These are phyloP conservation scores for Spodoptera frugiperda DNA, from an alignment of 1,140 invertebrate species.

Conservation along the genomic window DNA sequence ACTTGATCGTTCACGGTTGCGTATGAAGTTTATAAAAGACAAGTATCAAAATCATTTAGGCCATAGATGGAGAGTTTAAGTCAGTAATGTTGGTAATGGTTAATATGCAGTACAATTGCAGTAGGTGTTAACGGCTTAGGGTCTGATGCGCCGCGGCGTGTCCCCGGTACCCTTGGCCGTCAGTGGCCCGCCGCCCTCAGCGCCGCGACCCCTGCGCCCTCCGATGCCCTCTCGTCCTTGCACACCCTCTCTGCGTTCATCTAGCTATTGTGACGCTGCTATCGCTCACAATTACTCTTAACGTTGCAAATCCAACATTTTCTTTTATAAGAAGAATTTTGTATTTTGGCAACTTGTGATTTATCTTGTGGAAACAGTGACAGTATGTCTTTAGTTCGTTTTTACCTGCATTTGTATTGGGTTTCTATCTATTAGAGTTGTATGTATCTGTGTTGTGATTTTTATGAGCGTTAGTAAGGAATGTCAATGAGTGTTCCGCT, in stretches of 20 bases:
- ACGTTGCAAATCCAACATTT: conserved; percentile 38
- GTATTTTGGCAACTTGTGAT: conserved; percentile 17
- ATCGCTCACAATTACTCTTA: conserved; percentile 46
- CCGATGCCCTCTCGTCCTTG: conserved; percentile 60
- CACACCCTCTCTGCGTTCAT: conserved; percentile 55
- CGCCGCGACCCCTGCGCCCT: conserved; percentile 59
- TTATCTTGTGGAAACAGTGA: conserved; percentile 5
- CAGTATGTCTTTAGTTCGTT: conserved; percentile 1
- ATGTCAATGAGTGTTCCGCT: neutral
- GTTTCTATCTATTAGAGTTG: neutral
- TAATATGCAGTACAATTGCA: conserved; percentile 55
- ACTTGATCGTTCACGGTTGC: neutral
- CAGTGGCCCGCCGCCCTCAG: conserved; percentile 56
- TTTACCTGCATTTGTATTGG: neutral
- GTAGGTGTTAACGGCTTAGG: conserved; percentile 51
- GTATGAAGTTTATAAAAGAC: neutral
- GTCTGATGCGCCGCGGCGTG: conserved; percentile 51
- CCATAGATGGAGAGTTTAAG: conserved; percentile 38
- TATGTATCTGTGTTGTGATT: neutral
- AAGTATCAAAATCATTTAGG: neutral
- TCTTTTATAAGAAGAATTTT: conserved; percentile 26
- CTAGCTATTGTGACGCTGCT: conserved; percentile 42
- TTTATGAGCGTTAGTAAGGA: neutral
- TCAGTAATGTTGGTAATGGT: conserved; percentile 36
- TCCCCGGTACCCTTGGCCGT: conserved; percentile 61